Evolutionary conservation across 2,113 vertebrate species (phyloP), one percentile per base, ranked within the genome.

Genomic region (Melanocharis versteri): DNA sequence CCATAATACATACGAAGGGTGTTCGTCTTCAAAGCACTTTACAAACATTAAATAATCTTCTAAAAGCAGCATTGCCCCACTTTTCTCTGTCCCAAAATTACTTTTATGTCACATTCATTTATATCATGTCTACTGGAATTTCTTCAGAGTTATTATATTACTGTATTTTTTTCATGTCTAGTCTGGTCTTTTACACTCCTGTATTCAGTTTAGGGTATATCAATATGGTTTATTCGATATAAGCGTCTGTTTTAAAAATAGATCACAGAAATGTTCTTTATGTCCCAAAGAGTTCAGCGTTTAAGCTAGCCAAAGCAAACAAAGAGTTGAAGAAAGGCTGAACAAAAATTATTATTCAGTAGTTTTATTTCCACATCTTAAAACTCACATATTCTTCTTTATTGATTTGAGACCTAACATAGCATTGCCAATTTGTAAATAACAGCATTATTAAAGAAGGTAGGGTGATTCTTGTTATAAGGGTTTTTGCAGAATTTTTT

Each of bases 101-200:
- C 75, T 86, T 96, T 83, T 57, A 33, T 73, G 88, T 93, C 87
- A 64, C 47, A 51, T 91, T 79, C 35, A 68, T 84, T 94, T 94
- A 68, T 72, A 39, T 73, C 28, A 75, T 22, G 30, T 72, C 60
- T 77, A 53, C 56, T 82, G 35, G 30, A 89, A 81, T 83, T 89
- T 93, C 65, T 73, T 92, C 40, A 39, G 58, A 62, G 23, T 83
- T 90, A 53, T 78, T 92, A 51, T 62, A 80, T 91, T 92, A 58
- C 31, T 73, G 14, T 62, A 24, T n/a, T 77, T 75, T 35, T 91
- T 93, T 90, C 40, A 33, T 92, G 56, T 60, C 69, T 31, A 18
- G 33, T 83, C 58, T 85, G 90, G 30, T 82, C 48, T 87, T 88
- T 92, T 56, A 40, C n/a, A 53, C 3, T 22, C 35, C 40, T 75